Evolutionary conservation across 2,888 invertebrate species (phyloP).

Genomic region (Eumerus sabulonum): DNA sequence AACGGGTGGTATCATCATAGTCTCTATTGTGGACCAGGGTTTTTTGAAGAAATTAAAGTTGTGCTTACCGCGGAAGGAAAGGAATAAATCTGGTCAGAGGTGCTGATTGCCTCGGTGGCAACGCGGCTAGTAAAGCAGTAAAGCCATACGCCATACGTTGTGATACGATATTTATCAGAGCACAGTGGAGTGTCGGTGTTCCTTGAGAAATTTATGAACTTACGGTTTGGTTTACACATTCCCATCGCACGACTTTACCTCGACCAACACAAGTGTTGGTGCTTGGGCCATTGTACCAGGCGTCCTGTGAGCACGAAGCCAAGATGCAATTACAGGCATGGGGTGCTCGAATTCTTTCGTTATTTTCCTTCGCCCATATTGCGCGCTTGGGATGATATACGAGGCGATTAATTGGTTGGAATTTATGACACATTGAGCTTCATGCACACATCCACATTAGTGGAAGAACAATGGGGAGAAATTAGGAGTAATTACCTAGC

Average conservation of each 20-base stretch:
- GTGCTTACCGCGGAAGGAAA: conserved; percentile 14
- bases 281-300: conserved; percentile 25
- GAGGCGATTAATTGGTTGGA: conserved; percentile 58
- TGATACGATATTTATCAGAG: too few species aligned
- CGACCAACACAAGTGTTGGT: conserved; percentile 11
- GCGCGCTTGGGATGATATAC: conserved; percentile 51
- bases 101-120: conserved; percentile 51
- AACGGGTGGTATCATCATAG: conserved; percentile 7
- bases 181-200: conserved; percentile 19
- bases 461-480: conserved; percentile 41
- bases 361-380: conserved; percentile 39
- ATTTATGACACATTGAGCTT: conserved; percentile 50
- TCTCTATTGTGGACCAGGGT: conserved; percentile 19
- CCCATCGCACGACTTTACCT: conserved; percentile 61
- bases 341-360: conserved; percentile 35
- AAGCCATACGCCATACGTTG: too few species aligned
- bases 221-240: conserved; percentile 54
- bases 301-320: conserved; percentile 13
- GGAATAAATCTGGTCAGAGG: conserved; percentile 62
- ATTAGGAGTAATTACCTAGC: conserved; percentile 59
- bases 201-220: conserved; percentile 62
- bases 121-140: too few species aligned
- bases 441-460: conserved; percentile 21
- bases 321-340: neutral
- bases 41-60: conserved; percentile 8